Base-by-base conservation (phyloP, 2,888 invertebrate genomes). In the Diarsia mendica region DNA sequence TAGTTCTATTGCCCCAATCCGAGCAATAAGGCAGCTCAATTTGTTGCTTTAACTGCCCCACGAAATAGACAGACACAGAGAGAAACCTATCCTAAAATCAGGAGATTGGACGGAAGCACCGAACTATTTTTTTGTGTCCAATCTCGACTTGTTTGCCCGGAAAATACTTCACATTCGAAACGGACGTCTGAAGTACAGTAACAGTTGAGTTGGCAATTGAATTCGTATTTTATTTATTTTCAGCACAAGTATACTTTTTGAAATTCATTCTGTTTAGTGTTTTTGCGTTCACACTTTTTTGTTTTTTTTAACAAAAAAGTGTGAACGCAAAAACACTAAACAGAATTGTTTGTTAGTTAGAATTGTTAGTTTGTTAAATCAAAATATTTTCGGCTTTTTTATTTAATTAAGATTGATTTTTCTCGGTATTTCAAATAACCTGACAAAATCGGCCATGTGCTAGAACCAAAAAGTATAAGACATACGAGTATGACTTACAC, bases 111-210 rank as follows among this genome's bases (percentile, higher is more conserved):
- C 63, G 39, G 66, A 74, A 84, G 69, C 58, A 72, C 58, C 53
- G n/a, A 80, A 75, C 68, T 51, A 75, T 82, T 84, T 85, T 85
- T 85, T 72, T 67, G 61, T 28, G 58, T 82, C 39, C 82, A 67
- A 72, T 84, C 70, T 72, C 66, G 49, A 72, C 58, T 72, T 79
- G 77, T 82, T 85, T 84, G 67, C 75, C 61, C 39, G 39, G 61
- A 76, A 82, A 79, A 85, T 81, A 85, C 79, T 85, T 82, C 75
- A 72, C 73, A 77, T 84, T 77, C 53, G 66, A 75, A 70, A 23
- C 69, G 51, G n/a, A 70, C 72, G 60, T 53, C 44, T 60, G 58
- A 75, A 84, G 74, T 82, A 65, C 67, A 79, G 72, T 75, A 53
- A 65, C 67, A 79, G 72, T 75, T 58, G 74, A 84, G 74, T 63